phyloP scores from a whole-genome alignment of 2,797 vertebrate species.

The Telmatherina bonti region DNA sequence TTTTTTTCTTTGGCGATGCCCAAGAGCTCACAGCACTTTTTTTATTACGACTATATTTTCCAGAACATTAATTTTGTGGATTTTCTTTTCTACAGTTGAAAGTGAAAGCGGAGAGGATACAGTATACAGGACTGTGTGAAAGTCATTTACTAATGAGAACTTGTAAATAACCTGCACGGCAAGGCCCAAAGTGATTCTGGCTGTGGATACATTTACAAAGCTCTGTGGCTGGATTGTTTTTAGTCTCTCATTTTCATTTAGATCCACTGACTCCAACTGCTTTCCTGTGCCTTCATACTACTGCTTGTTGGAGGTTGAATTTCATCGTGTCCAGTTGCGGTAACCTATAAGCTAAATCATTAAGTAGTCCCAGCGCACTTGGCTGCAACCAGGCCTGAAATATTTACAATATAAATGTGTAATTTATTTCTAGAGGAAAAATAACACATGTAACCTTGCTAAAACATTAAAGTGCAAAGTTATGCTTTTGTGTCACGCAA shows the following conservation, averaged over 20 bases:
- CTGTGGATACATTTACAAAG: conserved; percentile 68
- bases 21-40: conserved; percentile 56
- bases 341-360: conserved; percentile 50
- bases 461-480: conserved; percentile 37
- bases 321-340: conserved; percentile 51
- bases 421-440: conserved; percentile 50
- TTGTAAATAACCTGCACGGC: conserved; percentile 74
- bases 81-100: conserved; percentile 61
- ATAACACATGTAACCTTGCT: conserved; percentile 20
- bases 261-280: conserved; percentile 36
- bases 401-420: conserved; percentile 39
- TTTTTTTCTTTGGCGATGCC: conserved; percentile 11
- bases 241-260: conserved; percentile 44
- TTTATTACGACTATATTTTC: conserved; percentile 74
- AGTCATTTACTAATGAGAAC: conserved; percentile 79
- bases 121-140: conserved; percentile 64
- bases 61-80: conserved; percentile 75
- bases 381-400: conserved; percentile 30
- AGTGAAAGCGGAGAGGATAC: conserved; percentile 55
- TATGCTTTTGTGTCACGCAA: conserved; percentile 24
- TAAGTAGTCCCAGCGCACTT: conserved; percentile 52
- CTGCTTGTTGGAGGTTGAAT: conserved; percentile 59
- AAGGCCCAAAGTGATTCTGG: conserved; percentile 65
- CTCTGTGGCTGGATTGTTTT: conserved; percentile 39
- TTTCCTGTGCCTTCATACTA: conserved; percentile 49